A percentile compares a stretch with the other conserved stretches of the same genome.
These are phyloP conservation scores for Indicator maculatus DNA, from an alignment of 2,113 vertebrate species.

Conservation along the genomic window DNA sequence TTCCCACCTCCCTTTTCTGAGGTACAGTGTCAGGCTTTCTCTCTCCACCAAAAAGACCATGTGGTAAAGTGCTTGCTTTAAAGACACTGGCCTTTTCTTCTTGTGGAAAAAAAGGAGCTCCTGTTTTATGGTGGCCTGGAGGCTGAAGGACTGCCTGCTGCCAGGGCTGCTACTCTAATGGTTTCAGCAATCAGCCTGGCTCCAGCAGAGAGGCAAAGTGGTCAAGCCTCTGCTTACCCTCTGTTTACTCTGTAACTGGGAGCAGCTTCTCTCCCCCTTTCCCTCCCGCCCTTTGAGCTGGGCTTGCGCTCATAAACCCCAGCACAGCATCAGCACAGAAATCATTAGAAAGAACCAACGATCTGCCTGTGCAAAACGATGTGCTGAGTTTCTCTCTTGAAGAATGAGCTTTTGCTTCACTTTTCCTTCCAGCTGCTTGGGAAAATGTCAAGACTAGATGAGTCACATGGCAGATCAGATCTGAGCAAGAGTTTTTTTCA, in stretches of 20 bases:
- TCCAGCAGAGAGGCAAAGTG: background rate
- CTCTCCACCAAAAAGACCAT: slow-evolving; percentile 67
- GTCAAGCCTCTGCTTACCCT: background rate
- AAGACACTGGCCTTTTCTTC: slow-evolving; percentile 80
- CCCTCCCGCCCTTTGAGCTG: background rate
- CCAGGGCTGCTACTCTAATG: slow-evolving; percentile 52
- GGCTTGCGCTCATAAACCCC: background rate
- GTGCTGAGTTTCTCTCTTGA: background rate
- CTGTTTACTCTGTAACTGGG: background rate
- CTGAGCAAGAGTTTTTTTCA: background rate
- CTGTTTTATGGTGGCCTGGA: slow-evolving; percentile 79
- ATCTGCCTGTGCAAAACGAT: background rate
- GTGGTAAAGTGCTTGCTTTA: slow-evolving; percentile 75
- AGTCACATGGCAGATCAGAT: slow-evolving; percentile 1
- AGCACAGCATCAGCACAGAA: background rate
- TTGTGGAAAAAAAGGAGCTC: slow-evolving; percentile 75
- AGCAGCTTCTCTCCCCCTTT: background rate
- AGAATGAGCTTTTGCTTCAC: background rate
- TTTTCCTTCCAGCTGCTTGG: slow-evolving; percentile 20
- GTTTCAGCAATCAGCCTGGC: slow-evolving; percentile 57
- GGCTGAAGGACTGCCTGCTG: slow-evolving; percentile 36
- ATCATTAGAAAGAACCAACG: background rate
- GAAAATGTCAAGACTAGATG: slow-evolving; percentile 11
- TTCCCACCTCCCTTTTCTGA: background rate
- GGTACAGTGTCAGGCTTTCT: slow-evolving; percentile 26